These are phyloP conservation scores for Atta texana DNA, from an alignment of 1,140 invertebrate species.

Conservation along the genomic window DNA sequence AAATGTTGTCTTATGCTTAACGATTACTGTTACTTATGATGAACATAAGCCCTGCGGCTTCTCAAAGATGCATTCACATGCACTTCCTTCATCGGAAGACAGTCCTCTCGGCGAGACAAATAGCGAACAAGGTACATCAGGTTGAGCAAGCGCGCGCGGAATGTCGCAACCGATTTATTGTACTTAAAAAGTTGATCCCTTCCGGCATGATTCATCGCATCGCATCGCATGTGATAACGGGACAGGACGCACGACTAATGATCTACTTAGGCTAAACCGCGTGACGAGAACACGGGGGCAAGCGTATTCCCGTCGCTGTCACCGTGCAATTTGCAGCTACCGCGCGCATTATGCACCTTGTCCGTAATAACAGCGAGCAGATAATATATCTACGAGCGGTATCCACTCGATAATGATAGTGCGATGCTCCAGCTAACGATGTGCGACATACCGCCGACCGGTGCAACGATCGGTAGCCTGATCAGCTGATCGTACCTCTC, in stretches of 20 bases:
- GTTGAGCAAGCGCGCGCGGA: background rate
- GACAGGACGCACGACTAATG: slow-evolving; percentile 46
- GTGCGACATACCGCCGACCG: background rate
- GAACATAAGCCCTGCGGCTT: background rate
- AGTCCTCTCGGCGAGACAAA: slow-evolving; percentile 20
- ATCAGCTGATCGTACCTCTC: slow-evolving; percentile 33
- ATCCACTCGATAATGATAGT: slow-evolving; percentile 66
- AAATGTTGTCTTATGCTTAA: background rate
- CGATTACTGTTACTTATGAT: slow-evolving; percentile 1
- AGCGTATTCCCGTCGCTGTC: slow-evolving; percentile 44
- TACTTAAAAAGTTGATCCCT: background rate
- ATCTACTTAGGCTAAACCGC: slow-evolving; percentile 47
- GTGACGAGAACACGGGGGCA: slow-evolving; percentile 32
- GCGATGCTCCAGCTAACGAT: slow-evolving; percentile 44
- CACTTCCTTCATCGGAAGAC: background rate
- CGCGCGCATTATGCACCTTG: slow-evolving; percentile 27
- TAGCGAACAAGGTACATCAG: slow-evolving; percentile 32
- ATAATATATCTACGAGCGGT: slow-evolving; percentile 31
- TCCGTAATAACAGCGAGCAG: slow-evolving; percentile 38
- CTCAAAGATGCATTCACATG: background rate
- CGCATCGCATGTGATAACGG: slow-evolving; percentile 33
- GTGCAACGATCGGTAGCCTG: slow-evolving; percentile 25
- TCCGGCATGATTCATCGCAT: slow-evolving; percentile 36
- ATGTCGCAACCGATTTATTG: slow-evolving; percentile 22
- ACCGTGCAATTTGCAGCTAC: slow-evolving; percentile 65